These are phyloP conservation scores for Phortica variegata DNA, from an alignment of 1,140 invertebrate species.

Conservation along the genomic window DNA sequence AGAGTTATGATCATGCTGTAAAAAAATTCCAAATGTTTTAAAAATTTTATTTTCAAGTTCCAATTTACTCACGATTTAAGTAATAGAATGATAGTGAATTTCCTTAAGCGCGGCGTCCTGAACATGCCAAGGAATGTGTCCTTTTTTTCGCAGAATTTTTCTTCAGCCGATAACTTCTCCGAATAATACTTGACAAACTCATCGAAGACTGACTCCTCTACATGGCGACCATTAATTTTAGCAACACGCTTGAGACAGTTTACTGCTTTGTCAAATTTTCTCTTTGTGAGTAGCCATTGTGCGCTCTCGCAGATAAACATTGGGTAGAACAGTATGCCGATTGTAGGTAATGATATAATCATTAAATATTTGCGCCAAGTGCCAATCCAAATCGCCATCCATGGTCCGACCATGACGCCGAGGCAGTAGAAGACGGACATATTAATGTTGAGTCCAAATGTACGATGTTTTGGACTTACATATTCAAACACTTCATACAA, in stretches of 20 bases:
- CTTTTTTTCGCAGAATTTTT: too few species aligned
- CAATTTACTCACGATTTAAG: slow-evolving; percentile 60
- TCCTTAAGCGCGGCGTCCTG: slow-evolving; percentile 57
- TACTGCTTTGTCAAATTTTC: slow-evolving; percentile 58
- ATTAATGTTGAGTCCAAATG: slow-evolving; percentile 60
- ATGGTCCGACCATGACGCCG: slow-evolving; percentile 60
- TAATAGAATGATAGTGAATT: slow-evolving; percentile 59
- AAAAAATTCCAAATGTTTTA: neutral
- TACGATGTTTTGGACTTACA: slow-evolving; percentile 59
- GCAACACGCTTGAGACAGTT: slow-evolving; percentile 59
- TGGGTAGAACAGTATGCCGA: slow-evolving; percentile 59
- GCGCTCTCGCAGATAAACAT: too few species aligned
- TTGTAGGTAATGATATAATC: slow-evolving; percentile 57
- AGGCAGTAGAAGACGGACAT: slow-evolving; percentile 62
- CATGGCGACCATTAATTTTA: slow-evolving; percentile 57
- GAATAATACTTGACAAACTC: slow-evolving; percentile 53
- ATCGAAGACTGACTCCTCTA: slow-evolving; percentile 24
- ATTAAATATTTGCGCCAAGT: slow-evolving; percentile 59
- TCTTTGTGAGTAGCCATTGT: slow-evolving; percentile 63
- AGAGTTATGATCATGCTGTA: slow-evolving; percentile 61
- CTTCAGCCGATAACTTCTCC: slow-evolving; percentile 6
- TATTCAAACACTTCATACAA: slow-evolving; percentile 55
- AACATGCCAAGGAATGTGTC: slow-evolving; percentile 16
- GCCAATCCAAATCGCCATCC: slow-evolving; percentile 58
- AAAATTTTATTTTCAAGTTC: neutral